Evolutionary conservation across 1,140 invertebrate genomes (phyloP), one percentile per base, ranked within the genome.

Genomic region (Drosophila mojavensis): DNA sequence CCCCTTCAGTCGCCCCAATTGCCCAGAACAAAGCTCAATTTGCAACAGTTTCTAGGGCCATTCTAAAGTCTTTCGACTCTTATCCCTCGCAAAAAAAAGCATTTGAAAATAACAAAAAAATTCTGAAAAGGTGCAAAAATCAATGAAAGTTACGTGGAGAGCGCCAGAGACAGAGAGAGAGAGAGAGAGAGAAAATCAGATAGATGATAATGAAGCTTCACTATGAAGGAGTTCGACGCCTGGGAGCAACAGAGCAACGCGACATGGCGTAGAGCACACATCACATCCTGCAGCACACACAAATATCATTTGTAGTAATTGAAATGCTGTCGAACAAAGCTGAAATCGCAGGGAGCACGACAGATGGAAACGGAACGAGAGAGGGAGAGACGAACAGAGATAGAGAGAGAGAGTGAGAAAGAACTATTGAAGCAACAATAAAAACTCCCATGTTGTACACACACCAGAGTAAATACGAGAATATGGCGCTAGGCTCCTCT

Each of bases 221-320:
- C 0, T 30, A 24, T 6, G n/a, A 59, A 55, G 43, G 41, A 54
- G 67, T 80, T 59, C 58, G 75, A 66, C 33, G 66, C 53, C 51
- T 60, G 28, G 20, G 59, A 60, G 51, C 33, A 54, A 9, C 6
- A 53, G 55, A 54, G 48, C 39, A 72, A 11, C 20, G 45, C 41
- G 20, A 24, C 51, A n/a, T 6, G 3, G 51, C 51, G 26, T 50
- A 59, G 41, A 67, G 55, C 55, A 65, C 28, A 64, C 50, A 15
- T 48, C 53, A 50, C 54, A 56, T 45, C 17, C 74, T 13, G 24
- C 36, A 41, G 56, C 28, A 79, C 69, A 79, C 47, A 77, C 54
- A 72, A 78, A 88, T 79, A 77, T 88, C 83, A 86, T 86, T 88
- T 88, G 83, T 83, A 86, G 83, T 83, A 86, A 86, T 86, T 86